These are phyloP conservation scores for Littorina saxatilis DNA, from an alignment of 1,140 invertebrate genomes.

Conservation along the genomic window DNA sequence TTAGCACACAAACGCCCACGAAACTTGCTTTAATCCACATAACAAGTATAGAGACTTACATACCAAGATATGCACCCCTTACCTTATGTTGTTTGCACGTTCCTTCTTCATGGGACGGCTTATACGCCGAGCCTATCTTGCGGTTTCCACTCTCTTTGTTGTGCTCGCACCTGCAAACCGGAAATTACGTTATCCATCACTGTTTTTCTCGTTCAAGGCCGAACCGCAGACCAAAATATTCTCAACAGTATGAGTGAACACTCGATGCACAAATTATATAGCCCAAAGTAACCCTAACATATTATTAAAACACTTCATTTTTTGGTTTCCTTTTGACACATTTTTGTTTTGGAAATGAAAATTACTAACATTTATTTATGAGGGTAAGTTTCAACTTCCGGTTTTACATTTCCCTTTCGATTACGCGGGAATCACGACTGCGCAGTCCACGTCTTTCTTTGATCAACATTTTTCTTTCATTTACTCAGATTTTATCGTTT, in stretches of 20 bases:
- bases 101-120: slow-evolving; percentile 20
- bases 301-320: too few relatives aligned
- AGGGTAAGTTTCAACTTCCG: slow-evolving; percentile 15
- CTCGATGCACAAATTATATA: too few relatives aligned
- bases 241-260: too few relatives aligned
- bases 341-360: too few relatives aligned
- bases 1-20: not conserved
- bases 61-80: not conserved
- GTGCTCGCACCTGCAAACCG: slow-evolving; percentile 39
- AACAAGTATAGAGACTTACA: not conserved
- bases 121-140: not conserved
- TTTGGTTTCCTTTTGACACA: too few relatives aligned
- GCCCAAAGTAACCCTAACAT: too few relatives aligned
- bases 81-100: slow-evolving; percentile 3
- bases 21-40: not conserved
- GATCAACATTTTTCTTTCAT: not conserved
- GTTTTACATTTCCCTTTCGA: not conserved
- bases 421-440: not conserved
- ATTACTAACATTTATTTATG: too few relatives aligned
- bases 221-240: not conserved
- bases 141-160: slow-evolving; percentile 32
- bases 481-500: too few relatives aligned
- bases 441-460: not conserved
- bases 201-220: slow-evolving; percentile 22
- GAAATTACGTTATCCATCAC: slow-evolving; percentile 33